Base-by-base conservation (phyloP, 92 coral and sea anemone genomes). In the Porites lobata region DNA sequence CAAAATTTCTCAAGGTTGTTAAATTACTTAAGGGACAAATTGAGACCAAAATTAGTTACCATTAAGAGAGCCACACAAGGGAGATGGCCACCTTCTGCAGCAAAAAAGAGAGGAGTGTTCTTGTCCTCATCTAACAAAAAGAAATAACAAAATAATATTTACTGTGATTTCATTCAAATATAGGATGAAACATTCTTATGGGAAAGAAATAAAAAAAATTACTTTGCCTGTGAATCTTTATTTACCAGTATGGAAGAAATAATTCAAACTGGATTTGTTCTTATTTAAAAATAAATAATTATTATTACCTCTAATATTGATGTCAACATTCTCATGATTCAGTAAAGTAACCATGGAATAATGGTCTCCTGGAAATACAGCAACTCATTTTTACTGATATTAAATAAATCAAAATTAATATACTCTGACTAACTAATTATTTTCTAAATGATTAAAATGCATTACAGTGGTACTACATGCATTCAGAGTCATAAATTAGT, bases 41-140 rank as follows among this genome's bases (percentile, higher is more conserved):
- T 38, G 43, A 38, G 5, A 38, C 6, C 43, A 38, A 38, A 38
- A 56, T 14, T 6, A 10, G 11, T 76, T 88, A 97, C 99, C 98
- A 97, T 95, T n/a, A 97, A 96, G 59, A 97, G 88, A 7, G 99
- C 99, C 43, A 97, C 95, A 92, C 99, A 97, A 22, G 99, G 99
- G 1, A 97, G 87, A 86, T 95, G 94, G n/a, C 98, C 98, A 65
- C 98, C 98, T 75, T 91, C 96, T 1, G 96, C 95, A 17, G 99
- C 99, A 85, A 91, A 95, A 63, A 95, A 95, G 84, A 97, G 72
- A 11, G 99, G 95, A 1, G 98, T 95, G 75, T 97, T 97, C 84
- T 94, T 94, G 80, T 95, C 93, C 53, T 78, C 79, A 82, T 97
- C 98, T 96, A 77, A 77, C 38, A 76, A 22, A 18, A 67, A 79